Evolutionary conservation across 2,888 invertebrate species (phyloP), one percentile per base, ranked within the genome.

Genomic region (Strigamia maritima): DNA sequence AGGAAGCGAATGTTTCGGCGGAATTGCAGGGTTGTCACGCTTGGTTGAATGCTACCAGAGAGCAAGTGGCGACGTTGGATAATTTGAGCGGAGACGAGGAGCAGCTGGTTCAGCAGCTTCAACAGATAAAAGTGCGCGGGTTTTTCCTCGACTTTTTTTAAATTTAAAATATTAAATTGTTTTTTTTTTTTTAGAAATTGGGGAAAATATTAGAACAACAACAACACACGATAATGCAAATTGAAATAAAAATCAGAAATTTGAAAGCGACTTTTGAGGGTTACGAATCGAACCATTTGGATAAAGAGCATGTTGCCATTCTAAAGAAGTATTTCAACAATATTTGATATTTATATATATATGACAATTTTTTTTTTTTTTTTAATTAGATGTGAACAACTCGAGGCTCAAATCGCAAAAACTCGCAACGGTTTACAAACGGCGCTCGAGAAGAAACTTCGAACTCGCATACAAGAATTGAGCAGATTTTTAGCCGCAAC

Each of bases 41-140:
- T 80, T 89, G 88, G 81, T 89, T 95, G 0, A 90, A 91, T 19
- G 90, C 90, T 84, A 88, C 94, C 24, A 90, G 94, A 22, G 94
- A 95, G 84, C 91, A 92, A 65, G 90, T 95, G n/a, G 92, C 94
- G 65, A 93, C 93, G 85, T 95, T 94, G 84, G 95, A 95, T 84
- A 95, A 95, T 84, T 90, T 94, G 87, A 93, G 93, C 2, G 96
- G 97, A 0, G 93, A 94, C 82, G 94, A 95, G 83, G 89, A 90
- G 0, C 93, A 94, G 84, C 92, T 97, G 80, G 88, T 95, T 79
- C 91, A 92, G 82, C 90, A 95, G 79, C 88, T 96, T 1, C 89
- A 92, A 80, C 91, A 90, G 81, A 92, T 94, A 82, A 92, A 92
- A 84, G 77, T 76, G 24, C 60, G 19, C 31, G 7, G n/a, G n/a